Evolutionary conservation across 2,888 invertebrate genomes (phyloP).

Genomic region (Acholoe squamosa): DNA sequence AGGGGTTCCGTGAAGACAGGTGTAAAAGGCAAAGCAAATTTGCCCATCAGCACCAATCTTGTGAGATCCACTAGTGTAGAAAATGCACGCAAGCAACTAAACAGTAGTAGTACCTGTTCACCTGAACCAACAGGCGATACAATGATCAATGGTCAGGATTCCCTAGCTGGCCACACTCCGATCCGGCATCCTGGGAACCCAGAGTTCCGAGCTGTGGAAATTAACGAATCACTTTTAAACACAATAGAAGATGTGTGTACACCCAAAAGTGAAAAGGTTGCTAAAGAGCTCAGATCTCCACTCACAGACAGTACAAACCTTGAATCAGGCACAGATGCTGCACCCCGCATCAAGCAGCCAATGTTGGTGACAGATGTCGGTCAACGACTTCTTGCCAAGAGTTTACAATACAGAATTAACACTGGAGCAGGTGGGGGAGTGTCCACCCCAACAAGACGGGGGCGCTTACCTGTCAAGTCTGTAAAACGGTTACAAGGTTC

Average conservation of each 20-base stretch:
- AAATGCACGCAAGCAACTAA: slow-evolving; percentile 39
- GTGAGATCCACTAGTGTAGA: slow-evolving; percentile 70
- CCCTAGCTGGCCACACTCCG: slow-evolving; percentile 59
- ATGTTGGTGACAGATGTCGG: slow-evolving; percentile 67
- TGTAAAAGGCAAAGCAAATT: slow-evolving; percentile 66
- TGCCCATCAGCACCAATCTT: slow-evolving; percentile 76
- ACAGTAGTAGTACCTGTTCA: neutral
- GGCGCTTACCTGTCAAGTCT: slow-evolving; percentile 75
- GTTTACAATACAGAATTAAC: slow-evolving; percentile 57
- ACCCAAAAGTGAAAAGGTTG: slow-evolving; percentile 56
- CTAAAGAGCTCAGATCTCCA: slow-evolving; percentile 39
- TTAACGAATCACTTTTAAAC: slow-evolving; percentile 66
- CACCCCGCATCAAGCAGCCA: slow-evolving; percentile 70
- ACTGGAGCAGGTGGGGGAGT: neutral
- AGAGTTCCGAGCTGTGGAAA: slow-evolving; percentile 43
- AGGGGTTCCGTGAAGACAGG: slow-evolving; percentile 24
- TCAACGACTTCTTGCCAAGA: slow-evolving; percentile 26
- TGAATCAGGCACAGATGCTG: neutral
- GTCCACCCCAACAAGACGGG: slow-evolving; percentile 65
- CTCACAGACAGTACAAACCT: slow-evolving; percentile 64
- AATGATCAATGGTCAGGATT: neutral
- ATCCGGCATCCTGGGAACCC: slow-evolving; percentile 1
- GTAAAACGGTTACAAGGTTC: slow-evolving; percentile 75
- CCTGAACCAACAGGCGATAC: neutral
- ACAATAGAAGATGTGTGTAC: slow-evolving; percentile 72